Evolutionary conservation across 2,113 vertebrate genomes (phyloP).

Genomic region (Anhinga rufa): DNA sequence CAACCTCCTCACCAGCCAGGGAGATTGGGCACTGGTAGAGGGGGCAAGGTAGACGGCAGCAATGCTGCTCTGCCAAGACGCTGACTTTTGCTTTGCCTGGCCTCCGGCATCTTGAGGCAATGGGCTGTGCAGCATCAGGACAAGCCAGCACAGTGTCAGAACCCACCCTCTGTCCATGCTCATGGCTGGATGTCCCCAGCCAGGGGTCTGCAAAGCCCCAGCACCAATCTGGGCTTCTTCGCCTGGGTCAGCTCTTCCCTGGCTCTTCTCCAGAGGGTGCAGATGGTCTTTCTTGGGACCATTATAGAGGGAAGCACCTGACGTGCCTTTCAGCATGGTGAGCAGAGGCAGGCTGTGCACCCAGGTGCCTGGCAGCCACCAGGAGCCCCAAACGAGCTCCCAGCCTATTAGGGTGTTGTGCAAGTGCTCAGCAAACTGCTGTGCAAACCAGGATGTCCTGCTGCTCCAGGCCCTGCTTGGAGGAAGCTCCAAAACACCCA

Average conservation of each 20-base stretch:
- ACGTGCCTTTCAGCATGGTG: accelerated
- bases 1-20: neutral
- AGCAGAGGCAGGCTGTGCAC: neutral
- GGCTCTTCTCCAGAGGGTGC: neutral
- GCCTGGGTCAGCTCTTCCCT: neutral
- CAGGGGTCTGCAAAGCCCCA: neutral
- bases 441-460: neutral
- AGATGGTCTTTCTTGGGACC: neutral
- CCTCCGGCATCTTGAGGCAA: neutral
- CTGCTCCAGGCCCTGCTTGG: neutral
- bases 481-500: neutral
- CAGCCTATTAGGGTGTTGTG: neutral
- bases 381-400: neutral
- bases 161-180: neutral
- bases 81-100: neutral
- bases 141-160: neutral
- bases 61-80: accelerated
- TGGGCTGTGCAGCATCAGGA: neutral
- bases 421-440: neutral
- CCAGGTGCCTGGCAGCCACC: neutral
- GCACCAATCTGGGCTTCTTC: neutral
- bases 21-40: neutral
- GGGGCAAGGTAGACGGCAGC: neutral
- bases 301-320: neutral
- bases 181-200: neutral